phyloP scores from a whole-genome alignment of 2,888 invertebrate genomes.

The Phasia obesa region DNA sequence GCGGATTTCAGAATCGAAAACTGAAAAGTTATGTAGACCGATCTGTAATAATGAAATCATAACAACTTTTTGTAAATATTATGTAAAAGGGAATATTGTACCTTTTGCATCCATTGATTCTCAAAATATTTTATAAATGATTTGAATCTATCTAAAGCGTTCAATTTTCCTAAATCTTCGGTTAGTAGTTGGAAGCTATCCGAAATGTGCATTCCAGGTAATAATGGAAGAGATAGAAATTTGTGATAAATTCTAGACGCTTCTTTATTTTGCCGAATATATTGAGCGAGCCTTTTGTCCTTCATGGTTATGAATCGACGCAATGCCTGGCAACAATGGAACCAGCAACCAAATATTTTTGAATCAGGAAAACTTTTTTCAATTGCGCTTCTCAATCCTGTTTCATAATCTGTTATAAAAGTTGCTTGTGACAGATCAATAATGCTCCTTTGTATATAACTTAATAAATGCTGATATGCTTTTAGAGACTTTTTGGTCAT shows the following conservation, averaged over 20 bases:
- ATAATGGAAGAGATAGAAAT: slow-evolving; percentile 46
- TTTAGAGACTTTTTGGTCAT: slow-evolving; percentile 53
- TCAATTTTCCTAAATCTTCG: slow-evolving; percentile 53
- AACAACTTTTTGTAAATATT: slow-evolving; percentile 39
- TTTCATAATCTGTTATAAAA: slow-evolving; percentile 47
- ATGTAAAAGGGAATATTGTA: slow-evolving; percentile 57
- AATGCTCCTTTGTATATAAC: slow-evolving; percentile 58
- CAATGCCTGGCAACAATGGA: slow-evolving; percentile 40
- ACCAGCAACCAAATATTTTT: slow-evolving; percentile 55
- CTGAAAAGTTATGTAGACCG: slow-evolving; percentile 57
- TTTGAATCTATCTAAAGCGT: slow-evolving; percentile 62
- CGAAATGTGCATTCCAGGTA: slow-evolving; percentile 52
- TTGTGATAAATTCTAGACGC: slow-evolving; percentile 47
- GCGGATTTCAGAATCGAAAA: slow-evolving; percentile 61
- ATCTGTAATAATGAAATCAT: slow-evolving; percentile 55
- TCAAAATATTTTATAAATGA: slow-evolving; percentile 57
- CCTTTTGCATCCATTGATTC: slow-evolving; percentile 56
- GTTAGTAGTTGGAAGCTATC: slow-evolving; percentile 40
- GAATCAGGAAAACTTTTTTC: slow-evolving; percentile 44
- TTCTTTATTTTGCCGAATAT: slow-evolving; percentile 36
- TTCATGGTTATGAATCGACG: slow-evolving; percentile 44
- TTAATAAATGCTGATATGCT: slow-evolving; percentile 57
- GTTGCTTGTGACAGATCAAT: slow-evolving; percentile 53
- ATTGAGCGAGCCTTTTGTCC: slow-evolving; percentile 32
- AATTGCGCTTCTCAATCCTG: slow-evolving; percentile 39